Percentiles rank a stretch among this genome's conserved stretches.
Evolutionary conservation across 1,140 invertebrate genomes (phyloP).

Genomic region (Zaprionus gabonicus): DNA sequence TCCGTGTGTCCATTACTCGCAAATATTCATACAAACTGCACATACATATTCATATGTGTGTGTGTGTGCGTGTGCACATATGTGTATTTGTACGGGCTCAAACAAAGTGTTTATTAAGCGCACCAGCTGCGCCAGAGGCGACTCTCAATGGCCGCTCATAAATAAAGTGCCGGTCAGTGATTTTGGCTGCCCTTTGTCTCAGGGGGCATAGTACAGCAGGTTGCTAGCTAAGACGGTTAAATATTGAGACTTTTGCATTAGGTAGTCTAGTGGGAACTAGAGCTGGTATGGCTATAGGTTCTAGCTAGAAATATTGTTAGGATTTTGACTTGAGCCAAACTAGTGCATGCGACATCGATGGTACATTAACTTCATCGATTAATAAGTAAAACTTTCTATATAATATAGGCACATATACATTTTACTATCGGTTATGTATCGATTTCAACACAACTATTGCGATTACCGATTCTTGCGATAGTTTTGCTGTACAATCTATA

Average conservation of each 20-base stretch:
- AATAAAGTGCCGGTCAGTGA: slow-evolving; percentile 75
- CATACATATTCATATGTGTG: not conserved
- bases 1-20: slow-evolving; percentile 31
- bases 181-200: slow-evolving; percentile 41
- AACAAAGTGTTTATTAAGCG: slow-evolving; percentile 67
- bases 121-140: slow-evolving; percentile 70
- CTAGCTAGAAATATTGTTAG: too few species aligned
- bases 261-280: not conserved
- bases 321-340: too few species aligned
- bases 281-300: too few species aligned
- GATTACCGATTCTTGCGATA: too few species aligned
- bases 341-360: too few species aligned
- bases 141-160: slow-evolving; percentile 75
- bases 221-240: slow-evolving; percentile 36
- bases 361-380: too few species aligned
- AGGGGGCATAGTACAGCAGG: slow-evolving; percentile 16
- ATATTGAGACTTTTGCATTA: slow-evolving; percentile 34
- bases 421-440: too few species aligned
- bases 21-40: slow-evolving; percentile 5
- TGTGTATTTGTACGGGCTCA: slow-evolving; percentile 30
- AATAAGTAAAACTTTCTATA: too few species aligned
- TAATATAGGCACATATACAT: too few species aligned
- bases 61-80: slow-evolving; percentile 2
- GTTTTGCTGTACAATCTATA: too few species aligned
- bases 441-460: too few species aligned